Base-by-base conservation (phyloP, 1,140 invertebrate species). In the Uloborus diversus region DNA sequence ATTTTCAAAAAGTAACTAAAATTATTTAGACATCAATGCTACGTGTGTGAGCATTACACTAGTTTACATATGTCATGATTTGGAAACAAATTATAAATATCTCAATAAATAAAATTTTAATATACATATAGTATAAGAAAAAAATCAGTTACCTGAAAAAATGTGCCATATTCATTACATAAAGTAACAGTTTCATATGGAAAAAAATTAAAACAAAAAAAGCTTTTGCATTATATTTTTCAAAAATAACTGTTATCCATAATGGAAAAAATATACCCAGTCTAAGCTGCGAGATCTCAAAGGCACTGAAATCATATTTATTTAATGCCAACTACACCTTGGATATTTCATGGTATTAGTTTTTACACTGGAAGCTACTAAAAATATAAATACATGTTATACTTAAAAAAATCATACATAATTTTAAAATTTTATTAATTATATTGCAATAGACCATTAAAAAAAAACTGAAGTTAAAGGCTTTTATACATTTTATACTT, bases 41-140 rank as follows among this genome's bases (percentile, higher is more conserved):
- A 59, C 61, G 61, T 35, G 66, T n/a, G n/a, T 78, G 61, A 78
- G 73, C 61, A 78, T 66, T 11, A 37, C 59, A 30, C 27, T 73
- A 73, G 37, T 37, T 62, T 78, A 66, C 62, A 65, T 64, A 59
- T 68, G 28, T 68, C 37, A 57, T 33, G 68, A 56, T n/a, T 53
- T 53, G 7, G 25, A 9, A 53, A 23, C 5, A 7, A 53, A 14
- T 53, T 53, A 4, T 53, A 53, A 2, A 2, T n/a, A 53, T 53
- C 25, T 53, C 1, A 53, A 14, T 14, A 23, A 4, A 20, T 53
- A 9, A 7, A n/a, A 53, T 9, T 9, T 53, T 53, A 20, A 53
- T 20, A 53, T 9, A 1, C 9, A 1, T n/a, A n/a, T n/a, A n/a
- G n/a, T n/a, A n/a, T n/a, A n/a, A n/a, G n/a, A n/a, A n/a, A n/a